Evolutionary conservation across 2,113 vertebrate genomes (phyloP), one percentile per base, ranked within the genome.

Genomic region (Ophiodon elongatus): DNA sequence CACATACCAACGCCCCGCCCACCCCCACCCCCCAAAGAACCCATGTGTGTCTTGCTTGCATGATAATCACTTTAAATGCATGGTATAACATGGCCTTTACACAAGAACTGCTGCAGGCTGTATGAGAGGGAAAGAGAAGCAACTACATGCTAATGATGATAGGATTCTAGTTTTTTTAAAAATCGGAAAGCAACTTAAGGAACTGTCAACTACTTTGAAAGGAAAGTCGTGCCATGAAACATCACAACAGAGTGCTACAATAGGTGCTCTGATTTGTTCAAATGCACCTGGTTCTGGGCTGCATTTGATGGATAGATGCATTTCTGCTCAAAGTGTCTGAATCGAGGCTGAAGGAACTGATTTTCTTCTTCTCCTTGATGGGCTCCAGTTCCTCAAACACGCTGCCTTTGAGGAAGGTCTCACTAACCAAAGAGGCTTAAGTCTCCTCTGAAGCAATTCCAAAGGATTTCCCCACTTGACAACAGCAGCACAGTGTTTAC

Each of bases 361-460:
- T 91, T 81, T 78, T 73, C 68, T 59, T 57, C 0, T 4, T 8
- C 25, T 29, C 2, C 29, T 64, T n/a, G 74, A 87, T 80, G 64
- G 82, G 86, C 88, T 86, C 77, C 76, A 59, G 70, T 82, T 88
- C 85, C 85, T 92, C 76, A 91, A 91, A 91, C 87, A 93, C 71
- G 85, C 83, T 72, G 82, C 85, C 89, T 93, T 92, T 91, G 94
- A 92, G 91, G 82, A 90, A 87, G 86, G 86, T 88, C 84, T 89
- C 76, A 63, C 88, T 79, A 91, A 93, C 92, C 92, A 95, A 95
- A 96, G 92, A 92, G 90, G 95, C 94, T 95, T 95, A 94, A 82
- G 71, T 80, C 85, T 93, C 75, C 90, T 94, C 91, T 93, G 93
- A 95, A 94, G 94, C 92, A 82, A 88, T 93, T 95, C 94, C 93